phyloP scores from a whole-genome alignment of 2,113 vertebrate species.

The Paraplagusia blochii region DNA sequence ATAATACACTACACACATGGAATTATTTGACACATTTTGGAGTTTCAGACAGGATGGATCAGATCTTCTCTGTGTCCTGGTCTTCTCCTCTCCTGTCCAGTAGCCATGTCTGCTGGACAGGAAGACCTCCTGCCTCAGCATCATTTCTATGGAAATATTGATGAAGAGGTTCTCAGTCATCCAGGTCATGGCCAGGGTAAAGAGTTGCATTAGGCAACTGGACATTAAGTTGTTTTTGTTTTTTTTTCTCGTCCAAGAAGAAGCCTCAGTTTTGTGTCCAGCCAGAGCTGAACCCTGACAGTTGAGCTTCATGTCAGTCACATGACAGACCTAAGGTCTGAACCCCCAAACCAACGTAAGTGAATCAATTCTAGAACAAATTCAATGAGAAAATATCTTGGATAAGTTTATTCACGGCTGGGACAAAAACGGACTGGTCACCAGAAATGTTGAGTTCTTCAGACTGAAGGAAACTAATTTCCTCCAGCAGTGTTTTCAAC shows the following conservation, averaged over 20 bases:
- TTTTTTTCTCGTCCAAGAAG: too few species aligned
- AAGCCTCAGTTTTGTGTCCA: constrained; percentile 16
- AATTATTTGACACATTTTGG: not conserved
- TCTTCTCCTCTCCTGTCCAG: constrained; percentile 4
- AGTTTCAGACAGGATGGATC: constrained; percentile 15
- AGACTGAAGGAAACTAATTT: too few species aligned
- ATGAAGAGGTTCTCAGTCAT: too few species aligned
- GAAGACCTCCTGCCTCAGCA: constrained; percentile 27
- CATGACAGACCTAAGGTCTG: constrained; percentile 7
- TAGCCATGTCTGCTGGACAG: constrained; percentile 24
- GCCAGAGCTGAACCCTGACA: constrained; percentile 23
- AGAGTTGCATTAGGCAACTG: too few species aligned
- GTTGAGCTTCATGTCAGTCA: not conserved
- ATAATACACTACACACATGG: not conserved
- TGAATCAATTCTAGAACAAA: not conserved
- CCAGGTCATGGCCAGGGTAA: too few species aligned
- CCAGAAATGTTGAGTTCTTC: too few species aligned
- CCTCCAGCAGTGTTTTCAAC: too few species aligned
- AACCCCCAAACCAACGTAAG: not conserved
- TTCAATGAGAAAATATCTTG: too few species aligned
- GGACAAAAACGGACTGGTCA: too few species aligned
- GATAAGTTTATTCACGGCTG: too few species aligned
- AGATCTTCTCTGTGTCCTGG: constrained; percentile 3
- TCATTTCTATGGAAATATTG: constrained; percentile 26
- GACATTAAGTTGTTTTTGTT: too few species aligned